Base-by-base conservation (phyloP, 30 jellyfish, hydroid and myxozoan species). In the Cassiopea xamachana region DNA sequence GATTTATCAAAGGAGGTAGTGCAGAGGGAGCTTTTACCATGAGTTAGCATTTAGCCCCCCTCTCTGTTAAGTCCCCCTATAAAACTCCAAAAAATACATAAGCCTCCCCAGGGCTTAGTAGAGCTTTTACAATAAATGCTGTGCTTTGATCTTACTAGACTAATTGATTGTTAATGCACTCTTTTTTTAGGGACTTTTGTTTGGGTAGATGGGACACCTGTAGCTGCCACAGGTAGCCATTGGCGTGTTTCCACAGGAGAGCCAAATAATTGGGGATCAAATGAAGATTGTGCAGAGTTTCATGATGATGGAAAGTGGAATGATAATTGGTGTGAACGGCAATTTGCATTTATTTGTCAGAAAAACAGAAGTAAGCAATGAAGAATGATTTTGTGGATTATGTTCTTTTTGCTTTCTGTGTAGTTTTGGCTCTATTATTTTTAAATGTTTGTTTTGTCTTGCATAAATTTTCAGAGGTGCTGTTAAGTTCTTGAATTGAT, bases 281-380 rank as follows among this genome's bases (percentile, higher is more conserved):
- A 87, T 50, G 99, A 95, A 83, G 98, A 95, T 68, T 95, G 99
- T 79, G 97, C 90, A 18, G 99, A 90, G 50, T 69, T 88, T 17
- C 95, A 96, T 74, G 69, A 73, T 70, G 94, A 83, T 91, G 99
- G 99, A 60, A 49, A 43, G 49, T 91, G 97, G 97, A 95, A 95
- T 91, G 99, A 95, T 78, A 91, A 95, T 79, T 83, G 79, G 48
- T 95, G 99, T 50, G 70, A 55, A 73, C 81, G 97, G 46, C 93
- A 82, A 64, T 95, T 95, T 95, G 99, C 96, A 43, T 95, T 85
- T 76, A 91, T 95, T 46, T 95, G 99, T 89, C 83, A 95, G 84
- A 87, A 86, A 68, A 48, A 75, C 49, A 88, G 67, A 76, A 85
- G 97, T 81, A 75, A 46, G 96, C 67, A 80, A 0, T 14, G 13